Base-by-base conservation (phyloP, 2,797 vertebrate genomes). In the Cryptoblepharus egeriae region DNA sequence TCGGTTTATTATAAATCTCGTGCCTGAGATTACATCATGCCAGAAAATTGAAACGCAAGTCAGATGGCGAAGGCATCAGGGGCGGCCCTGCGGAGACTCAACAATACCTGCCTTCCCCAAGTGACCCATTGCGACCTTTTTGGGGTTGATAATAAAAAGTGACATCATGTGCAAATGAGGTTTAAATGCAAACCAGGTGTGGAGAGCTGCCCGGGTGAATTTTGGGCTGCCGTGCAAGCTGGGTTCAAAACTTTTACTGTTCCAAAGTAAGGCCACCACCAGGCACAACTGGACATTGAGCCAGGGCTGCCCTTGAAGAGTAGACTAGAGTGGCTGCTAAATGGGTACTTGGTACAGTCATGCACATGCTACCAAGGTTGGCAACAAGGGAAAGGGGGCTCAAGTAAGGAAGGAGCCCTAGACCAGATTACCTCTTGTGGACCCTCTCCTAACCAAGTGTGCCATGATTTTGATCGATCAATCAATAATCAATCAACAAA, bases 131-230 rank as follows among this genome's bases (percentile, higher is more conserved):
- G 86, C 93, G 93, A 95, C 94, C 95, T 94, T 94, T 79, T n/a
- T 92, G 0, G 65, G 83, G 90, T 93, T 95, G 95, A 96, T 93
- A 95, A 94, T 92, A 92, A 87, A 91, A 85, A 89, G 95, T 95
- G 95, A 95, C 95, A 94, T 94, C 94, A 95, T 92, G 93, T 93
- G 92, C 93, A 96, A 96, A 95, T 6, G 91, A 95, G 93, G 85
- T 93, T 94, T 94, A 95, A 96, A 95, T 92, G 79, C 91, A 93
- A 95, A 94, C 94, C 96, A 96, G 95, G 94, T 95, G 95, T 86
- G 0, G 78, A 78, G 87, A 91, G 90, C 92, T 93, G 94, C 92
- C 90, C 87, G 92, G 77, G 92, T 35, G 83, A 92, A 81, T 63
- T 15, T 80, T 1, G 85, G 94, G 67, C 93, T 90, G 91, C 89